phyloP scores from a whole-genome alignment of 1,140 invertebrate genomes.

The Parasteatoda tepidariorum region DNA sequence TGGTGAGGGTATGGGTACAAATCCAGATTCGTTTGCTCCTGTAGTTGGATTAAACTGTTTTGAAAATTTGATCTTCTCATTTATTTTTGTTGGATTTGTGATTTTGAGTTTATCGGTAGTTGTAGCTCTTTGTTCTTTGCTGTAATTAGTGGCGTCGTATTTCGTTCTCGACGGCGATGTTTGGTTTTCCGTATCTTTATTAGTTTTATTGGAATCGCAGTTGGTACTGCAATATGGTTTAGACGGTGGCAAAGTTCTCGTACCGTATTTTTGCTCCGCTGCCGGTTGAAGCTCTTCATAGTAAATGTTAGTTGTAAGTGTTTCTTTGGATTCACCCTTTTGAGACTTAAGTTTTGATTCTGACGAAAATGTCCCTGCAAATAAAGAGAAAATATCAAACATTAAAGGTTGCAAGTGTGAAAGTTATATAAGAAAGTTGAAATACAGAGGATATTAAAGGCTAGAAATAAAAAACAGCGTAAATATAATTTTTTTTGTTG shows the following conservation, averaged over 20 bases:
- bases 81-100: background rate
- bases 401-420: too few species aligned
- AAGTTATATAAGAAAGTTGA: too few species aligned
- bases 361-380: too few species aligned
- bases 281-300: background rate
- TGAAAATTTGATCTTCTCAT: conserved; percentile 4
- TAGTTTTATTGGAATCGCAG: background rate
- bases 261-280: background rate
- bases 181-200: background rate
- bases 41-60: background rate
- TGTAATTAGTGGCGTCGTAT: background rate
- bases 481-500: too few species aligned
- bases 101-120: background rate
- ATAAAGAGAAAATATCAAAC: too few species aligned
- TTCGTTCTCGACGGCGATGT: background rate
- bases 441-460: too few species aligned
- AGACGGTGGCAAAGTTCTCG: background rate
- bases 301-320: background rate
- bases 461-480: too few species aligned
- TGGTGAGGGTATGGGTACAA: conserved; percentile 21
- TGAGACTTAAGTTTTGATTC: too few species aligned
- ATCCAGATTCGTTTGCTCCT: background rate
- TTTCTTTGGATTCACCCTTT: too few species aligned
- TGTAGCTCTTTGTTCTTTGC: background rate
- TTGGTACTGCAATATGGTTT: background rate